Percentiles rank a stretch among this genome's conserved stretches.
Conservation (phyloP, 2,797 vertebrate genomes). For the Megaceryle alcyon region DNA sequence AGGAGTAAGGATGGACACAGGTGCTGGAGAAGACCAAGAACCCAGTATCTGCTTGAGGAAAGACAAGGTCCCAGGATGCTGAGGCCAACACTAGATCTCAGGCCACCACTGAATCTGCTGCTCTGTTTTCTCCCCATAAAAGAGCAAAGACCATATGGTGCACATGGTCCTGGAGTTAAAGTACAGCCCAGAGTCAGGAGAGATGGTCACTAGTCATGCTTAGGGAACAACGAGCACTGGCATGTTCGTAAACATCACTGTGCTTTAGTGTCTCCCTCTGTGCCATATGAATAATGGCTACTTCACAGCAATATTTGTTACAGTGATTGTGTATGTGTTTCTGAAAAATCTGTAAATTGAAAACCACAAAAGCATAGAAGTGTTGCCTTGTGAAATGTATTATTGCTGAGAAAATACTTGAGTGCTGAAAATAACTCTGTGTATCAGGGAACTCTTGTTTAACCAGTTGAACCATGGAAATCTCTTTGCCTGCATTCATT, state of each 20-base stretch:
- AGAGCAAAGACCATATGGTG: neutral
- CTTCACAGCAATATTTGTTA: neutral
- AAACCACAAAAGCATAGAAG: neutral
- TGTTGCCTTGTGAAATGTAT: constrained; percentile 4
- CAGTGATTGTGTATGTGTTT: neutral
- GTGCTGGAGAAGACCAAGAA: neutral
- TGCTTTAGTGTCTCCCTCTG: neutral
- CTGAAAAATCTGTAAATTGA: constrained; percentile 3
- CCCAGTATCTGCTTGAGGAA: neutral
- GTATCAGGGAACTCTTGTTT: neutral
- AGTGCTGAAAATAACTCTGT: neutral
- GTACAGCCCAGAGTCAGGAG: neutral
- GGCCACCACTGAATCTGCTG: neutral
- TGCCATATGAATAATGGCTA: neutral
- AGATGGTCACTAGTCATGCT: neutral
- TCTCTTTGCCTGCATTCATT: neutral
- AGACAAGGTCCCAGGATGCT: neutral
- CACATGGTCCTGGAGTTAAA: neutral
- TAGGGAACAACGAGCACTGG: neutral
- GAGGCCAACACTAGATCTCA: neutral
- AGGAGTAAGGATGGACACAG: neutral
- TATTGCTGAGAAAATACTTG: neutral
- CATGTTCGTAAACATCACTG: neutral
- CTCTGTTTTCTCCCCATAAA: neutral
- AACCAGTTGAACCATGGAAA: neutral